These are phyloP conservation scores for Redunca redunca DNA, from an alignment of 2,113 vertebrate species.

Conservation along the genomic window DNA sequence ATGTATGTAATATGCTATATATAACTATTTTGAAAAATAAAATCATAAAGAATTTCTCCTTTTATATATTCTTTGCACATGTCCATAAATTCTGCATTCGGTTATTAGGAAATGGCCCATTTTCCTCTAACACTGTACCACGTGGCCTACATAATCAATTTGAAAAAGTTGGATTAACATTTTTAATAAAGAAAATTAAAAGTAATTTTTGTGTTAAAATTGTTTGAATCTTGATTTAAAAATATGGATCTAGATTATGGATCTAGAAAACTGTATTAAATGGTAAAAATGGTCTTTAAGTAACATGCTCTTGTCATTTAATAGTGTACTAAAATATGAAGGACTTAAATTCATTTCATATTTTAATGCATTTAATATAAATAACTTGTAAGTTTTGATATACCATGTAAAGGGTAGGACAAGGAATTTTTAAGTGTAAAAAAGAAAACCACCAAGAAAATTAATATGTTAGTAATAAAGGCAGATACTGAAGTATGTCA, in stretches of 20 bases:
- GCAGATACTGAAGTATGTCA: not conserved
- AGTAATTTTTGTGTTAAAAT: not conserved
- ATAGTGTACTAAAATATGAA: not conserved
- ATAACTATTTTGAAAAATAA: not conserved
- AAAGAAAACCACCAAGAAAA: not conserved
- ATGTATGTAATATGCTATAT: not conserved
- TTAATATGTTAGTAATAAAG: not conserved
- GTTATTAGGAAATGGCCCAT: not conserved
- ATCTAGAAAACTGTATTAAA: not conserved
- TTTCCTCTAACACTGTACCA: not conserved
- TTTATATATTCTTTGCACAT: not conserved
- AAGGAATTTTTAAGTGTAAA: not conserved
- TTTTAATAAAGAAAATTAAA: not conserved
- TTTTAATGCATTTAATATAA: not conserved
- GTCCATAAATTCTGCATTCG: not conserved
- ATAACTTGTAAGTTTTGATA: not conserved
- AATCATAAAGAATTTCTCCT: not conserved
- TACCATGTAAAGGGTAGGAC: not conserved
- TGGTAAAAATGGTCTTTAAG: not conserved
- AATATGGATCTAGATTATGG: not conserved
- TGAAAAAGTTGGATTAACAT: not conserved
- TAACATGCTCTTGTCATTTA: not conserved
- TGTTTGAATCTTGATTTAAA: not conserved
- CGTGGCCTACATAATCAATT: not conserved
- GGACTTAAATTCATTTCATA: not conserved